Percentiles rank a stretch among this genome's conserved stretches.
phyloP scores from a whole-genome alignment of 2,797 vertebrate genomes.

The Pachyuromys duprasi region DNA sequence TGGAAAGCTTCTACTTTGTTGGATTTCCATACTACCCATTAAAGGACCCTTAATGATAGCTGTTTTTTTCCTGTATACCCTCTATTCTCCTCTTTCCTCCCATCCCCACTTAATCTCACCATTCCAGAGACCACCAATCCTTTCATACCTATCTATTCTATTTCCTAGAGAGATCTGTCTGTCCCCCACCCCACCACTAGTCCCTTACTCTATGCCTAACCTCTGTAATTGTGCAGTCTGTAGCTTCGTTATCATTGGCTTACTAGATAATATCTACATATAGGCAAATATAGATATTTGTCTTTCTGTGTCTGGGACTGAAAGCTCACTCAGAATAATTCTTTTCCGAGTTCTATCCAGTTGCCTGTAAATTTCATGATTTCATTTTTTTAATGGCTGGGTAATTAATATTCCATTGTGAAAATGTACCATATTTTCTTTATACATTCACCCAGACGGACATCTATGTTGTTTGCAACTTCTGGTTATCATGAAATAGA shows the following conservation, averaged over 20 bases:
- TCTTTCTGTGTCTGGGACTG: neutral
- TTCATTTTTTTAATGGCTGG: neutral
- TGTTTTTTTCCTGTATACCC: neutral
- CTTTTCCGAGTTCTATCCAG: neutral
- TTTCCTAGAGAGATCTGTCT: neutral
- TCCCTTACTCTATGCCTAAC: neutral
- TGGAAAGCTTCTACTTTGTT: neutral
- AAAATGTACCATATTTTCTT: neutral
- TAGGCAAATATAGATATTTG: neutral
- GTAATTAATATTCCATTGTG: neutral
- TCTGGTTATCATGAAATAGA: neutral
- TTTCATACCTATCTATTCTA: neutral
- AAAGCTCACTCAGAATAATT: neutral
- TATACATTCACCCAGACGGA: neutral
- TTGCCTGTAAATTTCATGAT: neutral
- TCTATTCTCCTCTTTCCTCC: neutral
- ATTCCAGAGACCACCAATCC: neutral
- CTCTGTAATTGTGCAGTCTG: neutral
- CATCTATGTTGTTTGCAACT: neutral
- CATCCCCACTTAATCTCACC: neutral
- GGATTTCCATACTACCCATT: neutral
- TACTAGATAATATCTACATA: neutral
- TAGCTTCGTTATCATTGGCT: neutral
- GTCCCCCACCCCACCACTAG: neutral
- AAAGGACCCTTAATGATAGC: neutral